A percentile compares a stretch with the other conserved stretches of the same genome.
These are phyloP conservation scores for Chrysomallon squamiferum DNA, from an alignment of 1,140 invertebrate species.

Conservation along the genomic window DNA sequence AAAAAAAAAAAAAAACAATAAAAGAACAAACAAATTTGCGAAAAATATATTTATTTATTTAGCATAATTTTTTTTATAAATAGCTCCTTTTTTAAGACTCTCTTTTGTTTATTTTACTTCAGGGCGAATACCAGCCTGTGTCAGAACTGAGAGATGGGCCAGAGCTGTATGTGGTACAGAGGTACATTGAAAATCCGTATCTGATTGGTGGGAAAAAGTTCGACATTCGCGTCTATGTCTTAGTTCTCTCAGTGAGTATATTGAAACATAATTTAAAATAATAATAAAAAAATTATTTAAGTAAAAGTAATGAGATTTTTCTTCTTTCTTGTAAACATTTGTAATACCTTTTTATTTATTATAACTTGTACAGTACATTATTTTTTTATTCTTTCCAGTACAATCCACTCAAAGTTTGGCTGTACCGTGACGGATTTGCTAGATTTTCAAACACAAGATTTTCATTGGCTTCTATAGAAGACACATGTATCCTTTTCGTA, in stretches of 20 bases:
- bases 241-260: slow-evolving; percentile 59
- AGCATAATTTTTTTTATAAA: too few species aligned
- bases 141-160: slow-evolving; percentile 49
- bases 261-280: neutral
- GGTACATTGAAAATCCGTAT: slow-evolving; percentile 64
- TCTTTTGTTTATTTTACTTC: slow-evolving; percentile 6
- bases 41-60: too few species aligned
- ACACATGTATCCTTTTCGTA: slow-evolving; percentile 66
- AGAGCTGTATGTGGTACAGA: slow-evolving; percentile 63
- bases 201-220: slow-evolving; percentile 63
- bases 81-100: too few species aligned
- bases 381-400: slow-evolving; percentile 46
- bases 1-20: too few species aligned
- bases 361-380: too few species aligned
- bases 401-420: slow-evolving; percentile 65
- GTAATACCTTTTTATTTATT: neutral
- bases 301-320: neutral
- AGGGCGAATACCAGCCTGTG: slow-evolving; percentile 58
- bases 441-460: slow-evolving; percentile 66
- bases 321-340: neutral
- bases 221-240: slow-evolving; percentile 63
- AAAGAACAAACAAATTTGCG: too few species aligned
- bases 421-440: slow-evolving; percentile 67
- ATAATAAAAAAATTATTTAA: neutral
- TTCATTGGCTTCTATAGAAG: slow-evolving; percentile 65